Evolutionary conservation across 2,797 vertebrate genomes (phyloP).

Genomic region (Sylvilagus floridanus): DNA sequence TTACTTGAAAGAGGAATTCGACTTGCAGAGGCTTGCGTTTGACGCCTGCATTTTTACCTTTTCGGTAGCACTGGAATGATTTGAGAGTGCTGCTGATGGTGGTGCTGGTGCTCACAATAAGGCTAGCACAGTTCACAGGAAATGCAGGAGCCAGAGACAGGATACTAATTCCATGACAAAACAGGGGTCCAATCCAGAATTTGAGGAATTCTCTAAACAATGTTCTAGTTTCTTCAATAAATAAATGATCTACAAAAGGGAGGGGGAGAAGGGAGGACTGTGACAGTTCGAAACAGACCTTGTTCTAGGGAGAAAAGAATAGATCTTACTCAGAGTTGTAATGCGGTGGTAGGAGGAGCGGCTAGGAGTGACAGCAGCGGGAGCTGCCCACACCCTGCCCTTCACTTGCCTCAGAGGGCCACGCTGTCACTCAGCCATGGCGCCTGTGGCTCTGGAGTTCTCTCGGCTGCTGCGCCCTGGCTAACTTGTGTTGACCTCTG

Average conservation of each 20-base stretch:
- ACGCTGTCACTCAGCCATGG: background rate
- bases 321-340: background rate
- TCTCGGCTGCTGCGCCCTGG: background rate
- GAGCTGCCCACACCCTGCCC: too few relatives aligned
- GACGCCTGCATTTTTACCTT: background rate
- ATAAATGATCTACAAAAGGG: background rate
- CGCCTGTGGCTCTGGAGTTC: fast-evolving
- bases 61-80: too few relatives aligned
- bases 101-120: background rate
- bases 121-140: background rate
- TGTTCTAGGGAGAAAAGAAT: background rate
- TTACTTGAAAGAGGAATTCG: background rate
- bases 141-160: background rate
- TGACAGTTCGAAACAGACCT: background rate
- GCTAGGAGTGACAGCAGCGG: too few relatives aligned
- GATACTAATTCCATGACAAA: background rate
- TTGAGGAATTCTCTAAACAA: background rate
- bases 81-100: background rate
- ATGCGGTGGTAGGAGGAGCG: fast-evolving
- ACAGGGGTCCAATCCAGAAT: background rate
- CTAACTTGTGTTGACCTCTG: background rate
- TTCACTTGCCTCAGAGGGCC: background rate
- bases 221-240: background rate
- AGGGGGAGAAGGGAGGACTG: too few relatives aligned
- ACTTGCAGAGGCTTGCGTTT: background rate